Conservation (phyloP, 2,797 vertebrate genomes). For the Perodicticus potto region DNA sequence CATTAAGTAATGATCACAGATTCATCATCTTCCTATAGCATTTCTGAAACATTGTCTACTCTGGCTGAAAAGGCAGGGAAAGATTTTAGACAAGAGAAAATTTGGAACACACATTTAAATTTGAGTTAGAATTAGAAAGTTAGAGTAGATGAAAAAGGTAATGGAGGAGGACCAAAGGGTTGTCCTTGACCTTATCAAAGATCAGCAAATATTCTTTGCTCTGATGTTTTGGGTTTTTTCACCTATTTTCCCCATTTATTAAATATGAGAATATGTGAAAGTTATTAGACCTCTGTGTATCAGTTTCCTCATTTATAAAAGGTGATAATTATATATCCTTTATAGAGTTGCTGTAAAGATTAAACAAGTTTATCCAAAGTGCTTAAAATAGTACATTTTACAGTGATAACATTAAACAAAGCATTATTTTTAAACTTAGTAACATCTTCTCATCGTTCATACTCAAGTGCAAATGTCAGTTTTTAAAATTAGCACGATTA, state of each 20-base stretch:
- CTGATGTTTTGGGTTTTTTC: neutral
- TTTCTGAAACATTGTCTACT: neutral
- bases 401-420: neutral
- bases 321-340: neutral
- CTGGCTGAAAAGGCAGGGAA: neutral
- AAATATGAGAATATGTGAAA: neutral
- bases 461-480: neutral
- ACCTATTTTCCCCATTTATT: neutral
- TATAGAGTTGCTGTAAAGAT: neutral
- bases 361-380: neutral
- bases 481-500: neutral
- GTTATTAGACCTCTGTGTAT: neutral
- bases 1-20: neutral
- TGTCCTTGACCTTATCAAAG: neutral
- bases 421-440: slow-evolving; percentile 5
- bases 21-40: neutral
- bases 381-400: neutral
- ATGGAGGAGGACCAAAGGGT: neutral
- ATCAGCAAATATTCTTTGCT: neutral
- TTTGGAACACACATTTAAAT: neutral
- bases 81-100: neutral
- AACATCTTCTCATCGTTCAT: neutral
- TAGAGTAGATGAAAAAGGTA: neutral
- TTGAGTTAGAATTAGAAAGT: neutral
- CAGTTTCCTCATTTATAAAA: neutral